Evolutionary conservation across 2,797 vertebrate genomes (phyloP).

Genomic region (Sphenodon punctatus): DNA sequence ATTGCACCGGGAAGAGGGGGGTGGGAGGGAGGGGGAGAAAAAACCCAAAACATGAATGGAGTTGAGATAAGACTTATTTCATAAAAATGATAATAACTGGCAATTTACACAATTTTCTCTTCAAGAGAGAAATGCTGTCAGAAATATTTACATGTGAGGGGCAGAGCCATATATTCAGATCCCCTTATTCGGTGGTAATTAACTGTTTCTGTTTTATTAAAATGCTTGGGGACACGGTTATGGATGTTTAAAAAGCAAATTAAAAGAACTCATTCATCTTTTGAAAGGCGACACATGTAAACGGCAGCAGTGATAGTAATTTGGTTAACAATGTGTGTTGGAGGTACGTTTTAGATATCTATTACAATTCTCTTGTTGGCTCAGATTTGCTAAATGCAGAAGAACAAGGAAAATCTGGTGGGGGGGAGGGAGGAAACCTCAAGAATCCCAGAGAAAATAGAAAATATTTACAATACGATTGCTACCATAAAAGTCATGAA

Average conservation of each 20-base stretch:
- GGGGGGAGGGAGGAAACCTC: background rate
- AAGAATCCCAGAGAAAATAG: slow-evolving; percentile 12
- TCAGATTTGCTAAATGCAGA: slow-evolving; percentile 45
- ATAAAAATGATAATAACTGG: slow-evolving; percentile 72
- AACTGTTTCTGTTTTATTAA: slow-evolving; percentile 71
- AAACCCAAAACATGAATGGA: slow-evolving; percentile 49
- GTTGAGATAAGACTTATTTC: slow-evolving; percentile 67
- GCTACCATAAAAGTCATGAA: background rate
- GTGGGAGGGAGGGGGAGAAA: no score
- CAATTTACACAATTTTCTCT: slow-evolving; percentile 71
- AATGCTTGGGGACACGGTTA: slow-evolving; percentile 64
- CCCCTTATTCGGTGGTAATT: slow-evolving; percentile 55
- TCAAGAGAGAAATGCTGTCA: slow-evolving; percentile 63
- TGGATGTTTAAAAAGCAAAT: slow-evolving; percentile 68
- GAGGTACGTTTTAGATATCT: slow-evolving; percentile 58
- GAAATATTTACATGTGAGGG: slow-evolving; percentile 55
- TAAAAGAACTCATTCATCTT: slow-evolving; percentile 67
- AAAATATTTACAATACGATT: slow-evolving; percentile 19
- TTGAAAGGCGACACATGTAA: slow-evolving; percentile 70
- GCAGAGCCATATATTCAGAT: slow-evolving; percentile 52
- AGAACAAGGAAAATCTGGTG: slow-evolving; percentile 43
- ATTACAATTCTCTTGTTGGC: slow-evolving; percentile 64
- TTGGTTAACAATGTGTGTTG: slow-evolving; percentile 65
- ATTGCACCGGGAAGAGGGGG: slow-evolving; percentile 57
- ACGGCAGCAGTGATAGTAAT: slow-evolving; percentile 64